Conservation (phyloP, 2,797 vertebrate species). For the Holocentrus rufus region DNA sequence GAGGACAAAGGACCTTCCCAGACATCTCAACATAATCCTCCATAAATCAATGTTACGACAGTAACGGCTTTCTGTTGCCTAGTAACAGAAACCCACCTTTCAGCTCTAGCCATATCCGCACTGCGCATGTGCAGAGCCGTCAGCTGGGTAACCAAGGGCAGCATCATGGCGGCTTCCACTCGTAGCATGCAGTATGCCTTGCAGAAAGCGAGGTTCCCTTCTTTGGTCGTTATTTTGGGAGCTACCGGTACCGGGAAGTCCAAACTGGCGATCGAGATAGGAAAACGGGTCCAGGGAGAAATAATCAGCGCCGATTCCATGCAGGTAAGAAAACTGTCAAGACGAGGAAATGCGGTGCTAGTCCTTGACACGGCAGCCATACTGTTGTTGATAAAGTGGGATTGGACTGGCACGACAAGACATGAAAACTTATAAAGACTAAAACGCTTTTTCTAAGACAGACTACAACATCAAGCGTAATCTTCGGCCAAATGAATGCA, state of each 20-base stretch:
- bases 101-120: not conserved
- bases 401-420: not conserved
- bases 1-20: slow-evolving; percentile 1
- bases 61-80: slow-evolving; percentile 71
- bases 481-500: accelerated
- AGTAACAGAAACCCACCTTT: slow-evolving; percentile 63
- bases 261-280: slow-evolving; percentile 90
- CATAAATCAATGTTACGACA: slow-evolving; percentile 60
- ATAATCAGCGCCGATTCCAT: slow-evolving; percentile 96
- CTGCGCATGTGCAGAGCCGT: slow-evolving; percentile 71
- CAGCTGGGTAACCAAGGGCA: slow-evolving; percentile 55
- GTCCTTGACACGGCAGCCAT: slow-evolving; percentile 48
- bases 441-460: not conserved
- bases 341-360: slow-evolving; percentile 16
- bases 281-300: slow-evolving; percentile 87
- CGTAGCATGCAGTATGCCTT: slow-evolving; percentile 62
- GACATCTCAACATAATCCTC: slow-evolving; percentile 22
- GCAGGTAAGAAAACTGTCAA: slow-evolving; percentile 85
- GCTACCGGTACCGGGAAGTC: slow-evolving; percentile 94
- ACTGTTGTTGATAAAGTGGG: not conserved
- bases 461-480: not conserved
- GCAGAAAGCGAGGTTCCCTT: slow-evolving; percentile 67
- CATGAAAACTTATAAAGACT: not conserved
- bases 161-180: slow-evolving; percentile 83
- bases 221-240: slow-evolving; percentile 93